phyloP scores from a whole-genome alignment of 2,888 invertebrate species.

The Lasioglossum lativentre region DNA sequence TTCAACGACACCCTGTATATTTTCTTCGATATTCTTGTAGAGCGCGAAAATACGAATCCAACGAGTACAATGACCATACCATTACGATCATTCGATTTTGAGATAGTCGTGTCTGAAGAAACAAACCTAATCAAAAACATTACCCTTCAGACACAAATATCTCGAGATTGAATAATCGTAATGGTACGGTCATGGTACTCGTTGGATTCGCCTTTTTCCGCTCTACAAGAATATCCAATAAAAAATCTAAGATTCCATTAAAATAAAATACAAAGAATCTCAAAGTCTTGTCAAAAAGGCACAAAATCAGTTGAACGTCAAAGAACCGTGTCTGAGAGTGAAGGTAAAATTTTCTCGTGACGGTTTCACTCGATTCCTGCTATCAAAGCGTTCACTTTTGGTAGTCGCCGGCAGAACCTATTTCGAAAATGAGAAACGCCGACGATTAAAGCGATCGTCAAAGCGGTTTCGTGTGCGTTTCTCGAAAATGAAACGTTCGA shows the following conservation, averaged over 20 bases:
- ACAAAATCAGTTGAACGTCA: too few relatives aligned
- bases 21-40: not conserved
- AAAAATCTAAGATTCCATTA: not conserved
- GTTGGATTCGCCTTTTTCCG: not conserved
- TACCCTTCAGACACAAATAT: too few relatives aligned
- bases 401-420: not conserved
- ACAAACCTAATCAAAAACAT: too few relatives aligned
- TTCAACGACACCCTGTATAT: not conserved
- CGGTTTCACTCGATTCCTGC: not conserved
- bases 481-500: conserved; percentile 5
- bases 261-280: not conserved
- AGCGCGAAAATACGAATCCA: not conserved
- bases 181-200: not conserved
- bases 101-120: not conserved
- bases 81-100: not conserved
- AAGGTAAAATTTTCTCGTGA: too few relatives aligned
- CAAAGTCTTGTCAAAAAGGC: too few relatives aligned
- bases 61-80: not conserved
- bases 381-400: not conserved
- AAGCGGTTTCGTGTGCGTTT: not conserved
- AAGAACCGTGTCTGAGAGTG: too few relatives aligned
- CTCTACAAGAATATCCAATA: not conserved
- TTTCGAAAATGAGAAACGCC: not conserved
- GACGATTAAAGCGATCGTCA: not conserved
- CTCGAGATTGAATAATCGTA: not conserved